Evolutionary conservation across 35 echinoderm and acorn worm genomes (phyloP), one percentile per base, ranked within the genome.

Genomic region (Patiria miniata): DNA sequence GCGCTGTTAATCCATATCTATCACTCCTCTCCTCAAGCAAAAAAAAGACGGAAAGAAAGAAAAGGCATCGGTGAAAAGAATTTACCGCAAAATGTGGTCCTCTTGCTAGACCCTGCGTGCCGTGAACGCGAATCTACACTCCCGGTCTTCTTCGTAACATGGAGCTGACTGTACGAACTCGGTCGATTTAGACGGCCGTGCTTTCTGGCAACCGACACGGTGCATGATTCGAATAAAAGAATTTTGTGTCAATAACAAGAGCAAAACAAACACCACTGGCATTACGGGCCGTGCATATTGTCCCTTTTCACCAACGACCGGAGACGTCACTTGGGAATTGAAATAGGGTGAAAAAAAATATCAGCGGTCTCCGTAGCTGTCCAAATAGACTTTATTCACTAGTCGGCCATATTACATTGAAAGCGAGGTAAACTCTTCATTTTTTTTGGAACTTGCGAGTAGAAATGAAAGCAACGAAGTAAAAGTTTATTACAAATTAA

Each of bases 1-100:
- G 65, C 65, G 65, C 29, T 73, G 26, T 73, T 73, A 73, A 73
- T 73, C 23, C 65, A 34, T 73, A 73, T 73, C 65, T 73, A 73
- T 73, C 65, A 30, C 28, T 32, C 65, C 3, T 28, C 26, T 73
- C 65, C 65, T 9, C 19, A 36, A 73, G 65, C 65, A 73, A 73
- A 73, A 73, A 32, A 73, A 0, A 61, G 12, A 47, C 5, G 58
- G 19, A 22, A 34, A 73, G 65, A 73, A 73, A 73, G 10, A 2
- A 73, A 14, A 22, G 29, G 42, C 12, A 4, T 47, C 12, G 12
- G 42, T 47, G 4, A 47, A 47, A 47, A 47, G 42, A 12, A 47
- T 47, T 47, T 47, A 47, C 42, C 42, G 12, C 42, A 47, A 47
- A n/a, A 12, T 47, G 12, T 47, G 42, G 4, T 47, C 12, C 42